phyloP scores from a whole-genome alignment of 2,888 invertebrate genomes.

The Diploptera punctata region DNA sequence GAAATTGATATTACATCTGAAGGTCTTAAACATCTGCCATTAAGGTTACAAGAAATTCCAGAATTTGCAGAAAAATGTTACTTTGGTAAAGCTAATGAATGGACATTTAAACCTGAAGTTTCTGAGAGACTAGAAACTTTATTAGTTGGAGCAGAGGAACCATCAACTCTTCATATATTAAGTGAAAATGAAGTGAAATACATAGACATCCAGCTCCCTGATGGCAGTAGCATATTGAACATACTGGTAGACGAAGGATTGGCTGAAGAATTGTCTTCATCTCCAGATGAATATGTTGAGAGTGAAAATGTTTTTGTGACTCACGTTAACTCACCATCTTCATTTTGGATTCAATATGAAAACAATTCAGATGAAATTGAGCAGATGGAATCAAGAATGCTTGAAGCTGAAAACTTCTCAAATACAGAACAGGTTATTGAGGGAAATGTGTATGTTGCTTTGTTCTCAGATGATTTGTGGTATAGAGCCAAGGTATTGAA shows the following conservation, averaged over 20 bases:
- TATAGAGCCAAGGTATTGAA: slow-evolving; percentile 69
- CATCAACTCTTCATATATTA: background rate
- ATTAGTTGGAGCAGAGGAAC: background rate
- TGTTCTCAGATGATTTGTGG: slow-evolving; percentile 69
- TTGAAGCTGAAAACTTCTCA: slow-evolving; percentile 60
- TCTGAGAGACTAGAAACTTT: slow-evolving; percentile 12
- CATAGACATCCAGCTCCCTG: background rate
- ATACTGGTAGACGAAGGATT: background rate
- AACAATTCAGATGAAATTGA: slow-evolving; percentile 51
- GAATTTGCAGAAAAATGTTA: slow-evolving; percentile 65
- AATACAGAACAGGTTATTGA: slow-evolving; percentile 47
- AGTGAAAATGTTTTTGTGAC: slow-evolving; percentile 64
- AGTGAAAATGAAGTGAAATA: background rate
- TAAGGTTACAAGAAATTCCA: slow-evolving; percentile 62
- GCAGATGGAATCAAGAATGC: slow-evolving; percentile 64
- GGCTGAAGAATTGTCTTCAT: too few species aligned
- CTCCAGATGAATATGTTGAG: background rate
- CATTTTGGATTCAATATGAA: slow-evolving; percentile 78
- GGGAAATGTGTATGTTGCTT: slow-evolving; percentile 68
- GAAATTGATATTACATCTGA: slow-evolving; percentile 68
- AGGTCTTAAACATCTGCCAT: slow-evolving; percentile 67
- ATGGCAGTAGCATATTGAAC: background rate
- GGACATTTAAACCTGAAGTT: slow-evolving; percentile 17
- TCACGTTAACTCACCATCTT: slow-evolving; percentile 69
- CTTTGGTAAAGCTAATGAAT: background rate